Conservation (phyloP, 2,888 invertebrate genomes). For the Eurytoma californica region DNA sequence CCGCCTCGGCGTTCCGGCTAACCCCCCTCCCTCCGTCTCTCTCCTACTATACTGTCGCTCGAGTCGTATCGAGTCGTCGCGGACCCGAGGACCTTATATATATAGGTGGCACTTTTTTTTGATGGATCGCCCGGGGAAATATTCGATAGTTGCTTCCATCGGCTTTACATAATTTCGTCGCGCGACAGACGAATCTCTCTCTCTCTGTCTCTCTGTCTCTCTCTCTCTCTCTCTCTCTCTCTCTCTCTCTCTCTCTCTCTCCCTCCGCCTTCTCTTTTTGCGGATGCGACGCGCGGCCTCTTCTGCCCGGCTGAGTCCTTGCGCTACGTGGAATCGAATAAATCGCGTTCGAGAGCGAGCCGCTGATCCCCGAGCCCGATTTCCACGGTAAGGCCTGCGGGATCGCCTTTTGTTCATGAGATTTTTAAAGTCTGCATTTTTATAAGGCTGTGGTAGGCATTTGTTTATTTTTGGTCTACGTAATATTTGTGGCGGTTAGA, state of each 20-base stretch:
- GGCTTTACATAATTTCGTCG: slow-evolving; percentile 48
- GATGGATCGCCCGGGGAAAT: slow-evolving; percentile 56
- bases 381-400: no score
- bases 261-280: neutral
- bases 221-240: neutral
- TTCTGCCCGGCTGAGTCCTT: no score
- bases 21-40: slow-evolving; percentile 28
- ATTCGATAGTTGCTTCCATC: slow-evolving; percentile 49
- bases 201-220: neutral
- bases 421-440: no score
- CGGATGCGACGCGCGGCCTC: neutral
- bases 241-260: neutral
- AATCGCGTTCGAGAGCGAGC: slow-evolving; percentile 4
- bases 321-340: slow-evolving; percentile 39
- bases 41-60: neutral
- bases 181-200: neutral
- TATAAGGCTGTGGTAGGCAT: no score
- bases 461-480: no score
- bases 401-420: no score
- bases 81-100: no score
- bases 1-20: slow-evolving; percentile 39
- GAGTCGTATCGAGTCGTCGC: no score
- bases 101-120: slow-evolving; percentile 13
- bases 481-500: no score
- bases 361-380: no score